Conservation (phyloP, 2,113 vertebrate species). For the Melanerpes aurifrons region DNA sequence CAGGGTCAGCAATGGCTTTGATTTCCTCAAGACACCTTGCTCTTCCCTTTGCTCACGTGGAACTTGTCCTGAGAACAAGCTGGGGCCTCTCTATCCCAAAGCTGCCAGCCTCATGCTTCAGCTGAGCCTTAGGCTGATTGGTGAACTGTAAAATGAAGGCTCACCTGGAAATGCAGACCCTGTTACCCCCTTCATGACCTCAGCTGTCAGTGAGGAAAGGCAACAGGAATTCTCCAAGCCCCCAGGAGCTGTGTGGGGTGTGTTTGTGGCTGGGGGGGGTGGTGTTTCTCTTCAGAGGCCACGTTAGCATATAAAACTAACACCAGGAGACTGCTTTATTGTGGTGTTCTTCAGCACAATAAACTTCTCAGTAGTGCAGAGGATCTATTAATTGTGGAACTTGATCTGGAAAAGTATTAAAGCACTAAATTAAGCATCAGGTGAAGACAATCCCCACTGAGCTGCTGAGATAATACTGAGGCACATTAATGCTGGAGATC, state of each 20-base stretch:
- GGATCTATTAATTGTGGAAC: not conserved
- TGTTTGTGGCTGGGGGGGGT: not conserved
- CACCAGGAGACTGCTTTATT: not conserved
- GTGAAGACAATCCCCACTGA: not conserved
- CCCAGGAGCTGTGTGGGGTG: not conserved
- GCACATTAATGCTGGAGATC: not conserved
- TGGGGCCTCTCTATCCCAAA: not conserved
- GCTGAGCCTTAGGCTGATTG: not conserved
- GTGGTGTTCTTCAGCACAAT: not conserved
- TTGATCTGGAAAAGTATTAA: not conserved
- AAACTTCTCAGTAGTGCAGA: not conserved
- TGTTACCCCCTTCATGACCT: not conserved
- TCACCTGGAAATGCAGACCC: not conserved
- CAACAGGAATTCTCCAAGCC: not conserved
- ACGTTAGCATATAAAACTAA: not conserved
- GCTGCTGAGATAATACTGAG: not conserved
- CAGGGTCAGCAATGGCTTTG: not conserved
- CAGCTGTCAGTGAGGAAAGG: not conserved
- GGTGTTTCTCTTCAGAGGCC: not conserved
- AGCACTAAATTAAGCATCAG: conserved; percentile 6
- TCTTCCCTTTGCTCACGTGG: not conserved
- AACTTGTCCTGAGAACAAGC: not conserved
- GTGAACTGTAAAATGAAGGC: not conserved
- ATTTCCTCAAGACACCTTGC: not conserved
- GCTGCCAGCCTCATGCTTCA: not conserved